Conservation (phyloP, 2,888 invertebrate genomes). For the Agonopterix heracliana region DNA sequence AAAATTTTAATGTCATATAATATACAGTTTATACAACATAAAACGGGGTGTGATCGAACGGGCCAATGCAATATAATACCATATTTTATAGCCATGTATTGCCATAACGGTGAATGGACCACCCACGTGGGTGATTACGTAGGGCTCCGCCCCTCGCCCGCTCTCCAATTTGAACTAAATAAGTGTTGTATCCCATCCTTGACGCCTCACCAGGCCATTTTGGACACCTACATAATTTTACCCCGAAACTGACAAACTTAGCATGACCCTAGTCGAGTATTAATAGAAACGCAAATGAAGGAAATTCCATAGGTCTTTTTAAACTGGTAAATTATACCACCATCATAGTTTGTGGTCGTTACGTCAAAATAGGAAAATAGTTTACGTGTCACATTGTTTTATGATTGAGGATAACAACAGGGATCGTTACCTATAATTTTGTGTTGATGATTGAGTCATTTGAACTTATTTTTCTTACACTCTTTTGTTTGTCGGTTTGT, state of each 20-base stretch:
- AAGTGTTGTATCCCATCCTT: constrained; percentile 29
- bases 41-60: constrained; percentile 52
- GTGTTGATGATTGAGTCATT: constrained; percentile 33
- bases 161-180: constrained; percentile 59
- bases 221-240: constrained; percentile 44
- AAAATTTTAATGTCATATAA: constrained; percentile 17
- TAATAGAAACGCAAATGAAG: not conserved
- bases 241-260: constrained; percentile 21
- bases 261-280: constrained; percentile 13
- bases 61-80: constrained; percentile 43
- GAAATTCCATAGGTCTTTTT: constrained; percentile 17
- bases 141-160: constrained; percentile 51
- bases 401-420: constrained; percentile 25
- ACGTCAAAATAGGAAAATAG: constrained; percentile 27
- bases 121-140: constrained; percentile 54
- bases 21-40: constrained; percentile 40
- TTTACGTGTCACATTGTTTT: constrained; percentile 40
- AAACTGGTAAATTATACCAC: constrained; percentile 16
- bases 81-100: constrained; percentile 50
- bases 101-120: constrained; percentile 41
- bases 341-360: constrained; percentile 22
- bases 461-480: constrained; percentile 15
- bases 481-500: constrained; percentile 13
- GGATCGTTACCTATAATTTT: constrained; percentile 25
- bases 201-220: constrained; percentile 33